Conservation (phyloP, 2,113 vertebrate species). For the Pterocles burchelli region DNA sequence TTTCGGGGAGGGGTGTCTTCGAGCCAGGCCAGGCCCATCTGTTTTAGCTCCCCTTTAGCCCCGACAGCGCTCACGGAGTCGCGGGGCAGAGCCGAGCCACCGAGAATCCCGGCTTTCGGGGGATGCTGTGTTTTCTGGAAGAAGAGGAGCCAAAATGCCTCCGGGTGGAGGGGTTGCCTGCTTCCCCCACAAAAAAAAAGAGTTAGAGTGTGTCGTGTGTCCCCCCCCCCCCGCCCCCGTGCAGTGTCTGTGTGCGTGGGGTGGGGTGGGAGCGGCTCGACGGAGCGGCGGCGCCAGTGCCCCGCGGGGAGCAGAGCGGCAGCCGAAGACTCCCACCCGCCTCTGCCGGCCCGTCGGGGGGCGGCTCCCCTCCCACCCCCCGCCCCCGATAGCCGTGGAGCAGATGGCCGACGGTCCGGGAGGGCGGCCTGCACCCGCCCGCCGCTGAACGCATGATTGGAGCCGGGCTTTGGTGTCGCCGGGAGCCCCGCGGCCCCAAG, state of each 20-base stretch:
- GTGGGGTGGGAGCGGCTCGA: background rate
- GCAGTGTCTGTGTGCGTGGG: background rate
- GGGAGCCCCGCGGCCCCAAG: background rate
- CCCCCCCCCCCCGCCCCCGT: too few relatives aligned
- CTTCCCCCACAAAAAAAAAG: background rate
- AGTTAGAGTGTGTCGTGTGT: background rate
- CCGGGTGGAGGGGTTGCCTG: background rate
- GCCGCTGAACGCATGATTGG: background rate
- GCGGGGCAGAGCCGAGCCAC: background rate
- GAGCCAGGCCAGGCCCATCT: fast-evolving
- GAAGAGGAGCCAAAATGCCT: background rate
- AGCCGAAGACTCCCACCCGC: background rate
- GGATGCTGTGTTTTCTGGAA: background rate
- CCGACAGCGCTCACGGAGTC: fast-evolving
- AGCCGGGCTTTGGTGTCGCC: background rate
- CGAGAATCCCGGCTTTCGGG: background rate
- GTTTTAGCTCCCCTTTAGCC: background rate
- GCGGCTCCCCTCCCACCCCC: background rate
- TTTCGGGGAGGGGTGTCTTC: background rate
- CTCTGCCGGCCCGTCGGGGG: background rate
- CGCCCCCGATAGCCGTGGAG: background rate
- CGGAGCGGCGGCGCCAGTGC: background rate
- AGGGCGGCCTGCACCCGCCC: background rate
- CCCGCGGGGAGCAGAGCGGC: background rate
- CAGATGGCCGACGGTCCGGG: constrained; percentile 28